Percentiles rank a stretch among this genome's conserved stretches.
Evolutionary conservation across 2,888 invertebrate genomes (phyloP).

Genomic region (Branchipolynoe longqiensis): DNA sequence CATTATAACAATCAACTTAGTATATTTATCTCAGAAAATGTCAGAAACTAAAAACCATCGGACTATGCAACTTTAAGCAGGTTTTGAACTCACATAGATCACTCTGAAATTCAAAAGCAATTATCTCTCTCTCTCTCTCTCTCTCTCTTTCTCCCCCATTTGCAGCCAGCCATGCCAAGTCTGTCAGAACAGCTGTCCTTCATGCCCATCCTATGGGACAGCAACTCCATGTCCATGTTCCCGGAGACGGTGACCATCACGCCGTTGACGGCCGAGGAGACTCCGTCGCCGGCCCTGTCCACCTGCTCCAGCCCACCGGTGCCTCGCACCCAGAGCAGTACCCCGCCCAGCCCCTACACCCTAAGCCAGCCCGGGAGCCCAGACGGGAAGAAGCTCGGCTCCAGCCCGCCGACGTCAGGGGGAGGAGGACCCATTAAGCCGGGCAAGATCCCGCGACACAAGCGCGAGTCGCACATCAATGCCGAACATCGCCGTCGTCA

Average conservation of each 20-base stretch:
- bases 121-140: no score
- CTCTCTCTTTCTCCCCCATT: background rate
- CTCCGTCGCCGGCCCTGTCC: slow-evolving; percentile 23
- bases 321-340: slow-evolving; percentile 21
- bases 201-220: slow-evolving; percentile 10
- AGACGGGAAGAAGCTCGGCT: background rate
- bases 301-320: slow-evolving; percentile 18
- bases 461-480: slow-evolving; percentile 79
- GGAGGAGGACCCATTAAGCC: slow-evolving; percentile 33
- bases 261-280: background rate
- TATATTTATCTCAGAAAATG: no score
- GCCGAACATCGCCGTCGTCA: slow-evolving; percentile 79
- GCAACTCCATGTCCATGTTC: slow-evolving; percentile 29
- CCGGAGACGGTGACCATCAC: slow-evolving; percentile 29
- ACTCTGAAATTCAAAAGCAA: background rate
- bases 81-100: background rate
- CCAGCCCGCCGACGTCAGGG: background rate
- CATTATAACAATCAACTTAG: no score
- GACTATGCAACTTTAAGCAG: no score
- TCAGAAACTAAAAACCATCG: no score
- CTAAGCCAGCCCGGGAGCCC: slow-evolving; percentile 10
- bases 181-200: slow-evolving; percentile 25
- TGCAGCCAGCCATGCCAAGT: slow-evolving; percentile 6
- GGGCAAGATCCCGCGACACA: slow-evolving; percentile 76
- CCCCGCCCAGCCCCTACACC: slow-evolving; percentile 44